Percentiles rank a stretch among this genome's conserved stretches.
These are phyloP conservation scores for Corythornis vintsioides DNA, from an alignment of 2,113 vertebrate genomes.

Conservation along the genomic window DNA sequence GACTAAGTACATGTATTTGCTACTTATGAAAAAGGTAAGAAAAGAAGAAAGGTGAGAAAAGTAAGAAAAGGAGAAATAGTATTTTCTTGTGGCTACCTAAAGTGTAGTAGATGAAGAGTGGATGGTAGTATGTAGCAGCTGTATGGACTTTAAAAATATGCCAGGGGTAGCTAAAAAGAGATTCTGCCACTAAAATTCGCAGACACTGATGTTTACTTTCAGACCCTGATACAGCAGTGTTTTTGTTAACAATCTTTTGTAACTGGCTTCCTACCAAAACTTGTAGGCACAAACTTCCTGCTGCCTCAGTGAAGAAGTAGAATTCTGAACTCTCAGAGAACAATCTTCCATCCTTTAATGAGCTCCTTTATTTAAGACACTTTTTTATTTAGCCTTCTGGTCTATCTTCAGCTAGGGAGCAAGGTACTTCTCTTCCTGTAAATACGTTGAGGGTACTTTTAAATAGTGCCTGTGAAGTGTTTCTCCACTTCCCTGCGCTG, in stretches of 20 bases:
- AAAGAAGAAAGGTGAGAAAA: background rate
- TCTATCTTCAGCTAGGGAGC: background rate
- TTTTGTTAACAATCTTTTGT: background rate
- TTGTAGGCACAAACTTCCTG: background rate
- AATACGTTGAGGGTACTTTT: background rate
- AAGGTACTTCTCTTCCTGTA: background rate
- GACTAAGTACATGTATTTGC: background rate
- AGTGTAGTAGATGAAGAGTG: background rate
- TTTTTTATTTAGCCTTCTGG: background rate
- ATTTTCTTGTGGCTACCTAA: background rate
- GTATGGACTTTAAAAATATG: background rate
- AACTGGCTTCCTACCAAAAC: background rate
- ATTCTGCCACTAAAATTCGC: background rate
- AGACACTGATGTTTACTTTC: background rate
- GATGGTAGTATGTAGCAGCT: background rate
- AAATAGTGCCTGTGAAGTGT: background rate
- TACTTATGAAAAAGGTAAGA: background rate
- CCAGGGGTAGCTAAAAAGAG: background rate
- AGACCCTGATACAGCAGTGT: background rate
- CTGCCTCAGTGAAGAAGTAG: background rate
- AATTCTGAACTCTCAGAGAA: background rate
- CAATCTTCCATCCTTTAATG: background rate
- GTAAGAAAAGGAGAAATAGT: background rate
- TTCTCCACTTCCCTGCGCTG: background rate
- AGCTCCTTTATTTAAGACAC: background rate